A percentile compares a stretch with the other conserved stretches of the same genome.
Conservation (phyloP, 2,888 invertebrate genomes). For the Spodoptera littoralis region DNA sequence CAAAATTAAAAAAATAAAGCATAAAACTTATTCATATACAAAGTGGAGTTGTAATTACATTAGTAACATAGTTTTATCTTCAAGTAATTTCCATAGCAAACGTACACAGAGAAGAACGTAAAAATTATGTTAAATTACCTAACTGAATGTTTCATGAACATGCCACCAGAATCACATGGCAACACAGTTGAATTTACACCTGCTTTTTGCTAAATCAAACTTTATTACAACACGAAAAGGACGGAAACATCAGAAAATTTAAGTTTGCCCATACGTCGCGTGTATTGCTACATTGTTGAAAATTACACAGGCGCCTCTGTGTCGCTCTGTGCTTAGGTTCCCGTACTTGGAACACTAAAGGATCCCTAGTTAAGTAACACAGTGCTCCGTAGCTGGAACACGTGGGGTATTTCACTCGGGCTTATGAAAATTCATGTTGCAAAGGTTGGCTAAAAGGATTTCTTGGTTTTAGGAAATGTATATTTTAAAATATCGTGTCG, state of each 20-base stretch:
- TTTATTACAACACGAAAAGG: slow-evolving; percentile 44
- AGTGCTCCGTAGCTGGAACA: slow-evolving; percentile 47
- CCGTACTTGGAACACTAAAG: slow-evolving; percentile 15
- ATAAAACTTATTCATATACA: slow-evolving; percentile 11
- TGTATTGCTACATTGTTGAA: slow-evolving; percentile 49
- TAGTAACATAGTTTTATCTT: slow-evolving; percentile 20
- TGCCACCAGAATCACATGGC: slow-evolving; percentile 46
- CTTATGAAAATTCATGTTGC: slow-evolving; percentile 61
- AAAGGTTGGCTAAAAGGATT: slow-evolving; percentile 60
- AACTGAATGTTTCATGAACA: slow-evolving; percentile 52
- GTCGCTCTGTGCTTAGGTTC: slow-evolving; percentile 38
- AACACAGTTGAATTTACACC: slow-evolving; percentile 30
- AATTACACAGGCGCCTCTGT: slow-evolving; percentile 38
- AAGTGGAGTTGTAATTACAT: slow-evolving; percentile 27
- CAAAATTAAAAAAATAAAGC: slow-evolving; percentile 1
- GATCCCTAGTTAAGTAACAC: slow-evolving; percentile 44
- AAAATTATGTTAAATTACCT: slow-evolving; percentile 46
- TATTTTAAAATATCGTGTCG: slow-evolving; percentile 60
- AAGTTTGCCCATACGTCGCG: slow-evolving; percentile 49
- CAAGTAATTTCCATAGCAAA: slow-evolving; percentile 45
- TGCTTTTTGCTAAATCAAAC: slow-evolving; percentile 41
- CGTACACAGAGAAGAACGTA: slow-evolving; percentile 35
- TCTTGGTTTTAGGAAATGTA: slow-evolving; percentile 59
- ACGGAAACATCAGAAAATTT: slow-evolving; percentile 31
- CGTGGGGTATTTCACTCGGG: slow-evolving; percentile 40